A percentile compares a stretch with the other conserved stretches of the same genome.
phyloP scores from a whole-genome alignment of 2,797 vertebrate genomes.

The Peromyscus aztecus region DNA sequence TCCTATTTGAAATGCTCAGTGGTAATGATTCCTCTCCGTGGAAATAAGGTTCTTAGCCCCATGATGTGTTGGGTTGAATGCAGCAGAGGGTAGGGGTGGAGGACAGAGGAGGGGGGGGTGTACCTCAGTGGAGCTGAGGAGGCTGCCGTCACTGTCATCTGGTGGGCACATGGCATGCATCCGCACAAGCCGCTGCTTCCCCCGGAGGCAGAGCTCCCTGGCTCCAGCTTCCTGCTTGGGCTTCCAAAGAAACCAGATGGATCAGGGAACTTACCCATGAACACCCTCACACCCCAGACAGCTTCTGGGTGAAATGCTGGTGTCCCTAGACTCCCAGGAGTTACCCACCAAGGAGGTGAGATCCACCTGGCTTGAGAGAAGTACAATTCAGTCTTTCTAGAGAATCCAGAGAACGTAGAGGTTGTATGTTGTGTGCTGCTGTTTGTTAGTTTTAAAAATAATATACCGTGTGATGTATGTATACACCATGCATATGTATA shows the following conservation, averaged over 20 bases:
- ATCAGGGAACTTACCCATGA: not conserved
- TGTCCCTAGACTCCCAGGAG: not conserved
- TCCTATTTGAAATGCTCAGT: not conserved
- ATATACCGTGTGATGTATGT: not conserved
- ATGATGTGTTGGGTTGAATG: too few relatives aligned
- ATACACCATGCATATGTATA: not conserved
- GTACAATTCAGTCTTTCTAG: not conserved
- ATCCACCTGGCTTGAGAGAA: not conserved
- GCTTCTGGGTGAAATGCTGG: not conserved
- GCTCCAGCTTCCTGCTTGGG: not conserved
- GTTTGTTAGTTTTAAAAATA: not conserved
- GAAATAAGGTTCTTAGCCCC: not conserved
- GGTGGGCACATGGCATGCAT: slow-evolving; percentile 90
- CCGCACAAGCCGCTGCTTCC: slow-evolving; percentile 84
- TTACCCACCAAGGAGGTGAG: not conserved
- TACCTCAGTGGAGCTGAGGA: slow-evolving; percentile 70
- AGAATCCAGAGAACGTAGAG: not conserved
- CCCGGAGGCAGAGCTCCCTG: slow-evolving; percentile 72
- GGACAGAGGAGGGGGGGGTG: accelerated
- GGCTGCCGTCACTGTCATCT: slow-evolving; percentile 32
- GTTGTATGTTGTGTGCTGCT: not conserved
- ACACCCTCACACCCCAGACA: accelerated
- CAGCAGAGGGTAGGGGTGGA: not conserved
- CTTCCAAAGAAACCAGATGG: slow-evolving; percentile 6
- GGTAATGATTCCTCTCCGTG: not conserved